Percentiles rank a stretch among this genome's conserved stretches.
phyloP scores from a whole-genome alignment of 92 coral and sea anemone species.

The Heliopora coerulea region DNA sequence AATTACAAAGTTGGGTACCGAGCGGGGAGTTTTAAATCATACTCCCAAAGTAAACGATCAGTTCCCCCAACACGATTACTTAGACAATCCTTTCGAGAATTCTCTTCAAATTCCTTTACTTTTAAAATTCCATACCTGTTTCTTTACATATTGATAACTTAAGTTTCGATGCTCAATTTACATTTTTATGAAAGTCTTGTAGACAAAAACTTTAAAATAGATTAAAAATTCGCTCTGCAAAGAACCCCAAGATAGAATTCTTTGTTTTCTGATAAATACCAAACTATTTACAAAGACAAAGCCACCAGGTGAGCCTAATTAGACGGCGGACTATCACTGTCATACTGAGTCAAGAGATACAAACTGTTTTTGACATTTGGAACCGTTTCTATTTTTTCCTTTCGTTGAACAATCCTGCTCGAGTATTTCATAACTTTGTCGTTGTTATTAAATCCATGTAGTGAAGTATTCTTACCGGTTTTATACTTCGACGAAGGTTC shows the following conservation, averaged over 20 bases:
- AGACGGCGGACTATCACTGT: constrained; percentile 73
- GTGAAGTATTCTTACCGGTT: neutral
- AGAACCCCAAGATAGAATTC: neutral
- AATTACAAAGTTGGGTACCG: too few relatives aligned
- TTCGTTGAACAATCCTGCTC: neutral
- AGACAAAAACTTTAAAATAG: neutral
- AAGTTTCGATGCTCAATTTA: neutral
- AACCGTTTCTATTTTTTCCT: neutral
- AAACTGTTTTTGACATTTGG: neutral
- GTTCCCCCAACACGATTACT: too few relatives aligned
- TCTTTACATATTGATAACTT: neutral
- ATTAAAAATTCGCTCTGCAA: neutral
- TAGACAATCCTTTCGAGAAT: too few relatives aligned
- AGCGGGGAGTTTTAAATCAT: too few relatives aligned
- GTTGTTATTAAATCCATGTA: constrained; percentile 14
- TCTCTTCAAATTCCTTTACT: neutral
- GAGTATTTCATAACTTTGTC: constrained; percentile 8
- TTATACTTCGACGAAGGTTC: neutral
- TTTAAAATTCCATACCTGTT: neutral
- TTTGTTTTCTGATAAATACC: neutral
- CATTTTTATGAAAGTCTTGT: neutral
- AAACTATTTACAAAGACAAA: neutral
- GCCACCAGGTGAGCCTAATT: neutral
- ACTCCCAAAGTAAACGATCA: too few relatives aligned
- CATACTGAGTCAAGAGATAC: constrained; percentile 63